phyloP scores from a whole-genome alignment of 2,113 vertebrate species.

The Nematolebias whitei region DNA sequence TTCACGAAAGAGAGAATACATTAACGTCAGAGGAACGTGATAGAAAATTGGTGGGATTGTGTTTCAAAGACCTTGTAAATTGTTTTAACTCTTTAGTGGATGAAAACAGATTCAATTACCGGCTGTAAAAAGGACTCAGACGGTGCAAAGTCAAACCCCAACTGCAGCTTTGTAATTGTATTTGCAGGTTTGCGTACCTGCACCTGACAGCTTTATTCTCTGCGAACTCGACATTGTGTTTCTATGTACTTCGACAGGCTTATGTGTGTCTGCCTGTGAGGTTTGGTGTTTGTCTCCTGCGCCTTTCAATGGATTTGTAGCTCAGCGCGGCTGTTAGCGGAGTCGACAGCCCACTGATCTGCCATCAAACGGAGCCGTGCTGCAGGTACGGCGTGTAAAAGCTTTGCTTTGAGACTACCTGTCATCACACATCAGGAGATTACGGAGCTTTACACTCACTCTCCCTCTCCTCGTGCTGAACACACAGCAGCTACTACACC shows the following conservation, averaged over 20 bases:
- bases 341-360: conserved; percentile 76
- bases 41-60: neutral
- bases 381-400: conserved; percentile 71
- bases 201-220: conserved; percentile 3
- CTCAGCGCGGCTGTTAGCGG: conserved; percentile 61
- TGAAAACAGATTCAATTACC: conserved; percentile 11
- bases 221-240: conserved; percentile 1
- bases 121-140: conserved; percentile 8
- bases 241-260: conserved; percentile 8
- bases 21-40: too few relatives aligned
- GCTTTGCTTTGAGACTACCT: conserved; percentile 77
- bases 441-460: conserved; percentile 53
- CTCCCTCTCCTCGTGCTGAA: conserved; percentile 16
- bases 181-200: conserved; percentile 14
- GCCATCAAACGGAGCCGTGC: conserved; percentile 64
- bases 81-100: neutral
- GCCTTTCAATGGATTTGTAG: conserved; percentile 54
- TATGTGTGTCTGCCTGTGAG: conserved; percentile 54
- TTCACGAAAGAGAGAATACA: neutral
- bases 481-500: conserved; percentile 60
- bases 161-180: conserved; percentile 1
- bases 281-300: conserved; percentile 46
- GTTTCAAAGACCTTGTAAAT: conserved; percentile 1
- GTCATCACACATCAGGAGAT: conserved; percentile 76
- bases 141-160: neutral